Evolutionary conservation across 64 coral and sea anemone genomes (phyloP).

Genomic region (Pocillopora verrucosa): DNA sequence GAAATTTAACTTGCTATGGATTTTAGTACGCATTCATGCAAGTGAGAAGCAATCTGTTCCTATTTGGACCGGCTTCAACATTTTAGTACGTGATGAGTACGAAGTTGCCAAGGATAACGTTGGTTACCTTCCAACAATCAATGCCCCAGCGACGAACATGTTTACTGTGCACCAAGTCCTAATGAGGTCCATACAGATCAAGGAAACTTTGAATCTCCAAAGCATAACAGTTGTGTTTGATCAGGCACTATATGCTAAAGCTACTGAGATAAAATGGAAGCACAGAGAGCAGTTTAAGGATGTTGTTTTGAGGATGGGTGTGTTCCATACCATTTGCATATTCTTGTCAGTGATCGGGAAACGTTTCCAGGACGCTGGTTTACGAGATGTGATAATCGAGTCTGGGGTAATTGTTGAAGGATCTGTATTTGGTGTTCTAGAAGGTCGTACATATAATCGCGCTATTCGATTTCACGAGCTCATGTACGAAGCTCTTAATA

Average conservation of each 20-base stretch:
- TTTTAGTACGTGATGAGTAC: conserved; percentile 27
- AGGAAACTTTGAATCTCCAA: conserved; percentile 24
- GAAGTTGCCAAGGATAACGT: conserved; percentile 44
- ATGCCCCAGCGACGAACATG: conserved; percentile 45
- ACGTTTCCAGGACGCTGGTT: conserved; percentile 53
- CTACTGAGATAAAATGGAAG: conserved; percentile 47
- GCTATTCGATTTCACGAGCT: conserved; percentile 41
- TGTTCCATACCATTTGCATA: conserved; percentile 40
- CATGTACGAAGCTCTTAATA: conserved; percentile 43
- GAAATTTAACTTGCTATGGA: conserved; percentile 37
- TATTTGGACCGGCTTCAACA: conserved; percentile 61
- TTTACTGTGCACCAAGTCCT: conserved; percentile 41
- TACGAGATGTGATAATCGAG: not conserved
- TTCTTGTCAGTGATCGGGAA: conserved; percentile 40
- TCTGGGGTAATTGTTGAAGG: conserved; percentile 35
- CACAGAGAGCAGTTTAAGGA: conserved; percentile 40
- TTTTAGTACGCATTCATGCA: conserved; percentile 42
- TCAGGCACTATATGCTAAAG: conserved; percentile 26
- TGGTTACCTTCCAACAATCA: conserved; percentile 52
- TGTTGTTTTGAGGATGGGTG: conserved; percentile 29
- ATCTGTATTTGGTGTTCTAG: conserved; percentile 39
- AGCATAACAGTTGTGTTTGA: conserved; percentile 47
- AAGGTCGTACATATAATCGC: conserved; percentile 35
- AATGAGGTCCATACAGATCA: conserved; percentile 15
- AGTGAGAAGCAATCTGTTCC: conserved; percentile 22